Evolutionary conservation across 2,113 vertebrate species (phyloP).

Genomic region (Platichthys flesus): DNA sequence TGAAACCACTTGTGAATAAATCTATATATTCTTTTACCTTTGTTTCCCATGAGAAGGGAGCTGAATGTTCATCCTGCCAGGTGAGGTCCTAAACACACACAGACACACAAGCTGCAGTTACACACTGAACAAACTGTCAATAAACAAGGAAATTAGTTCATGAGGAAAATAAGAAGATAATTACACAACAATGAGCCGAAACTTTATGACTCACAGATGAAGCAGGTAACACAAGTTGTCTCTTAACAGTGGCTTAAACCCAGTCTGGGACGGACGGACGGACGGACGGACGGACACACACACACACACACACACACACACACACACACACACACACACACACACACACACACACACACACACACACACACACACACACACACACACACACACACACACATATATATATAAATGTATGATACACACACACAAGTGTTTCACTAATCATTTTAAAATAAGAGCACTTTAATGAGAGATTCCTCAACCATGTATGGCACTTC

Average conservation of each 20-base stretch:
- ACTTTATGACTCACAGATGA: not conserved
- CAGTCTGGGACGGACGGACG: not conserved
- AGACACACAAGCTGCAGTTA: not conserved
- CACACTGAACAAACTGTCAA: not conserved
- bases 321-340: not conserved
- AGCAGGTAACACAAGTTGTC: no score
- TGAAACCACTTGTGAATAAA: not conserved
- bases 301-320: not conserved
- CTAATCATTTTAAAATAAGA: not conserved
- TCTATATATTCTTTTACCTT: constrained; percentile 80
- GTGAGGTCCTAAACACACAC: constrained; percentile 89
- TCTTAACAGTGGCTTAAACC: not conserved
- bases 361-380: not conserved
- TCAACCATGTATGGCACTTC: no score
- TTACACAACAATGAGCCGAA: not conserved
- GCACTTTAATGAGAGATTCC: not conserved
- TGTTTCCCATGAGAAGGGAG: constrained; percentile 98
- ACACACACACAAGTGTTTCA: not conserved
- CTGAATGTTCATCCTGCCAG: constrained; percentile 98
- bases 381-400: not conserved
- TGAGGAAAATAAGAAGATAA: not conserved
- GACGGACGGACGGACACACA: not conserved
- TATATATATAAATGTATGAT: not conserved
- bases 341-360: not conserved
- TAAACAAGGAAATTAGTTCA: not conserved